These are phyloP conservation scores for Aselliscus stoliczkanus DNA, from an alignment of 2,797 vertebrate genomes.

Conservation along the genomic window DNA sequence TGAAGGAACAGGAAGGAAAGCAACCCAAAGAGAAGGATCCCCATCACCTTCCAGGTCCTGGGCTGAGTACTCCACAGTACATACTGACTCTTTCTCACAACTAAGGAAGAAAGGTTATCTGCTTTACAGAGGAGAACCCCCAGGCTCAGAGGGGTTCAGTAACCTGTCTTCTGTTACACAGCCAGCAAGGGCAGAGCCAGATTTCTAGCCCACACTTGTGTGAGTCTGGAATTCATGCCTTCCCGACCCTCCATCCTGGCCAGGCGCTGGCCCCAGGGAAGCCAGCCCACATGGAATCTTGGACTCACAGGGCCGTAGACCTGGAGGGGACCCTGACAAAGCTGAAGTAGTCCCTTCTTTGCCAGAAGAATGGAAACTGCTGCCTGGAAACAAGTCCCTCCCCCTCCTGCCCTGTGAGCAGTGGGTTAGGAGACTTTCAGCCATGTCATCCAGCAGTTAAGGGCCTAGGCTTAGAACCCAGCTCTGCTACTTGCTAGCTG, in stretches of 20 bases:
- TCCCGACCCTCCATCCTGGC: background rate
- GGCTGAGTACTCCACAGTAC: background rate
- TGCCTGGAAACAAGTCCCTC: background rate
- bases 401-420: background rate
- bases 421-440: background rate
- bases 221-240: background rate
- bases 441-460: background rate
- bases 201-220: background rate
- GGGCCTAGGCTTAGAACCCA: background rate
- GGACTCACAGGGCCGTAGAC: background rate
- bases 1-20: conserved; percentile 14
- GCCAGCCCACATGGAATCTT: background rate
- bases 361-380: background rate
- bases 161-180: background rate
- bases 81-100: background rate
- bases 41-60: background rate
- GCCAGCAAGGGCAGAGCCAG: background rate
- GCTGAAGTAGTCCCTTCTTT: background rate
- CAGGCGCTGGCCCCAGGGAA: background rate
- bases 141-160: background rate
- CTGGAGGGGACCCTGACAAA: conserved; percentile 4
- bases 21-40: background rate
- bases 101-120: background rate
- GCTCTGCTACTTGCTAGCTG: background rate
- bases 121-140: background rate